Conservation (phyloP, 2,888 invertebrate species). For the Epsilonema sp. region DNA sequence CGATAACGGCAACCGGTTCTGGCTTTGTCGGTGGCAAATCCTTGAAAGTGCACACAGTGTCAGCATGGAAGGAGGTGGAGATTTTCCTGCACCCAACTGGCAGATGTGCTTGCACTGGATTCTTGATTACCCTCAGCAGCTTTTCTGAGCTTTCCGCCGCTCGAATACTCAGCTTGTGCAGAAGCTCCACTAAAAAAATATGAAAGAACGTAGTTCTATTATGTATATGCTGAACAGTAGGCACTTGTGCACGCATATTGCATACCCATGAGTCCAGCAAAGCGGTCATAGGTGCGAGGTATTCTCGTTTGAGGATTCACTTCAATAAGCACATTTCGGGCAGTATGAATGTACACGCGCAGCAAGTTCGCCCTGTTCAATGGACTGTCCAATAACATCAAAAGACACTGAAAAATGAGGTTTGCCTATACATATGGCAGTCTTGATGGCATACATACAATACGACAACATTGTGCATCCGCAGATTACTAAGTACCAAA, state of each 20-base stretch:
- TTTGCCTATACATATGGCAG: too few relatives aligned
- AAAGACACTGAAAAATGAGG: conserved; percentile 48
- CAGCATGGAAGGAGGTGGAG: conserved; percentile 69
- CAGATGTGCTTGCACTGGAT: conserved; percentile 77
- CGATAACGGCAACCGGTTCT: conserved; percentile 58
- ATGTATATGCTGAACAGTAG: neutral
- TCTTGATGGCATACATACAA: too few relatives aligned
- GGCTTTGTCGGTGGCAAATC: conserved; percentile 6
- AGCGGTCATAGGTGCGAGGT: conserved; percentile 85
- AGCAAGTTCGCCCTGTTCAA: conserved; percentile 79
- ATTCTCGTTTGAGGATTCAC: conserved; percentile 89
- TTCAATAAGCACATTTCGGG: conserved; percentile 32
- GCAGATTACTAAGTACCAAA: too few relatives aligned
- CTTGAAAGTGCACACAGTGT: conserved; percentile 38
- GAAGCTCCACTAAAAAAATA: conserved; percentile 65
- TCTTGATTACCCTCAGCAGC: conserved; percentile 72
- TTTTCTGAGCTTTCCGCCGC: conserved; percentile 72
- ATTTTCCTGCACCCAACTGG: conserved; percentile 80
- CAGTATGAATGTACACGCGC: conserved; percentile 47
- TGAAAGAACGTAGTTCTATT: too few relatives aligned
- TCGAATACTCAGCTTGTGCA: conserved; percentile 78
- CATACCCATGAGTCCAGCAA: conserved; percentile 82
- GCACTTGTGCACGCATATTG: neutral
- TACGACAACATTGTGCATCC: too few relatives aligned
- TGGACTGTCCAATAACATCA: conserved; percentile 94